These are phyloP conservation scores for Peromyscus maniculatus DNA, from an alignment of 2,113 vertebrate species.

Conservation along the genomic window DNA sequence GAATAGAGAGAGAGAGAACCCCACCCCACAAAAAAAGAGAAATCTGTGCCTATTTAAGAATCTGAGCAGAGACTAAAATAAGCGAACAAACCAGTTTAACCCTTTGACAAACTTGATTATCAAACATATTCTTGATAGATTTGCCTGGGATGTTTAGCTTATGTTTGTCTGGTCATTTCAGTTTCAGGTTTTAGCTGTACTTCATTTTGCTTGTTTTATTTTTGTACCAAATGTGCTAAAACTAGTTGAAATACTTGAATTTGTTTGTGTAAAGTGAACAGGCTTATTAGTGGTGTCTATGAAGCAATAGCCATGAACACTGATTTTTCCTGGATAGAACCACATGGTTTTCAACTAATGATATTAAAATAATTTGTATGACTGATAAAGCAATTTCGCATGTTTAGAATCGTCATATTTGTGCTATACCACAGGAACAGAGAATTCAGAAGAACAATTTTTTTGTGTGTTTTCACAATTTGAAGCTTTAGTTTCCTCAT, in stretches of 20 bases:
- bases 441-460: slow-evolving; percentile 64
- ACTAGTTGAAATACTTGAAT: slow-evolving; percentile 72
- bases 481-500: slow-evolving; percentile 62
- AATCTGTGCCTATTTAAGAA: slow-evolving; percentile 30
- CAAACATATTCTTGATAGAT: not conserved
- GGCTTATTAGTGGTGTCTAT: slow-evolving; percentile 53
- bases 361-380: slow-evolving; percentile 62
- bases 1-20: not conserved
- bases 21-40: not conserved
- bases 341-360: slow-evolving; percentile 47
- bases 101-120: not conserved
- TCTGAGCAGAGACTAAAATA: not conserved
- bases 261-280: slow-evolving; percentile 60
- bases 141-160: slow-evolving; percentile 22
- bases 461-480: slow-evolving; percentile 28
- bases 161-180: not conserved
- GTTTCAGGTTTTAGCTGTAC: not conserved
- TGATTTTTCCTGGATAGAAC: not conserved
- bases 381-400: slow-evolving; percentile 63
- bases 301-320: slow-evolving; percentile 55
- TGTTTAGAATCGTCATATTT: slow-evolving; percentile 63
- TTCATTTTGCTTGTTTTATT: not conserved
- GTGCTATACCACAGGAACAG: slow-evolving; percentile 72
- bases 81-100: not conserved
- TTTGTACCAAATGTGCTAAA: slow-evolving; percentile 60